phyloP scores from a whole-genome alignment of 2,888 invertebrate genomes.

The Polia nebulosa region DNA sequence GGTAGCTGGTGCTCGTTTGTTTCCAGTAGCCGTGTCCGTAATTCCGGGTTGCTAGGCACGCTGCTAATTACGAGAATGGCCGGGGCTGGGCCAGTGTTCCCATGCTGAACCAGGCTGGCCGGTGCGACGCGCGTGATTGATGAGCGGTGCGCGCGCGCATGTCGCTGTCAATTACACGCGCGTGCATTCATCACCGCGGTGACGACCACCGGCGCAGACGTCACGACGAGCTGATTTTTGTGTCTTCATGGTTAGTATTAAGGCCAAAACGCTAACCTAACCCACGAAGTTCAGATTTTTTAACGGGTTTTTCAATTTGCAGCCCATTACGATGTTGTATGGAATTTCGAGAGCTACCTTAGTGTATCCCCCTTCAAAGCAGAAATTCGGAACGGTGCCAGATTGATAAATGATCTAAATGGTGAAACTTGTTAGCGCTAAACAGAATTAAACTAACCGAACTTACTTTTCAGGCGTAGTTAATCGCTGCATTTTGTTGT shows the following conservation, averaged over 20 bases:
- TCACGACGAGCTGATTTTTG: constrained; percentile 33
- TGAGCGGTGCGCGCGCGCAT: constrained; percentile 62
- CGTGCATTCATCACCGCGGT: constrained; percentile 73
- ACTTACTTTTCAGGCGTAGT: too few relatives aligned
- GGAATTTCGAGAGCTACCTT: background rate
- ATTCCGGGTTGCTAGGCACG: constrained; percentile 9
- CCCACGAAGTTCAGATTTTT: background rate
- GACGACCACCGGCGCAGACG: constrained; percentile 54
- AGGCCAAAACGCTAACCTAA: too few relatives aligned
- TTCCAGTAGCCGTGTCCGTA: constrained; percentile 6
- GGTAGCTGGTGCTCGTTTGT: background rate
- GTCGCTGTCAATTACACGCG: constrained; percentile 77
- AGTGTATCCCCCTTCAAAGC: too few relatives aligned
- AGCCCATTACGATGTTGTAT: background rate
- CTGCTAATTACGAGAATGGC: constrained; percentile 50
- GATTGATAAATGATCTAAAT: too few relatives aligned
- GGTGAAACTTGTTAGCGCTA: too few relatives aligned
- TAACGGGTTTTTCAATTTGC: background rate
- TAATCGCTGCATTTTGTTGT: too few relatives aligned
- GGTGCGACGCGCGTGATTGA: constrained; percentile 62
- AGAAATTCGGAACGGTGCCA: too few relatives aligned
- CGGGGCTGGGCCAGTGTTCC: constrained; percentile 30
- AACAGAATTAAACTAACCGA: too few relatives aligned
- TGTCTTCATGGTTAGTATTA: constrained; percentile 16
- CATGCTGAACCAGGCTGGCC: constrained; percentile 23